Conservation (phyloP, 2,113 vertebrate species). For the Oreochromis spilurus region DNA sequence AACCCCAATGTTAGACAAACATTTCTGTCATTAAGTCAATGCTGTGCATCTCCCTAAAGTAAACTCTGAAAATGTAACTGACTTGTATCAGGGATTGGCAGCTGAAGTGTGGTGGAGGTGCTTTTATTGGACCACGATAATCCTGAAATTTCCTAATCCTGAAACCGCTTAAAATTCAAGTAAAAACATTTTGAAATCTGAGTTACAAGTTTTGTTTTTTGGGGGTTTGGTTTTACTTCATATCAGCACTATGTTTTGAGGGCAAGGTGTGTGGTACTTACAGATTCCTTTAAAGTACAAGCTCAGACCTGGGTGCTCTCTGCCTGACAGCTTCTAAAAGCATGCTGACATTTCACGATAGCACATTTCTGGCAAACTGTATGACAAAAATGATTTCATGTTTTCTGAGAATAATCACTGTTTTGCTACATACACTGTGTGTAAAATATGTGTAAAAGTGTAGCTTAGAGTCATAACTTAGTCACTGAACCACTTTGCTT, state of each 20-base stretch:
- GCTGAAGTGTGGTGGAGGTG: not conserved
- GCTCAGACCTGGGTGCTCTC: constrained; percentile 56
- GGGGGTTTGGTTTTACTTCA: not conserved
- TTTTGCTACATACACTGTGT: not conserved
- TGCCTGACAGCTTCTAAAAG: constrained; percentile 45
- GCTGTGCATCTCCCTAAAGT: not conserved
- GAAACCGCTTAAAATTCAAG: constrained; percentile 6
- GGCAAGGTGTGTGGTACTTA: constrained; percentile 50
- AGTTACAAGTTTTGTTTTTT: not conserved
- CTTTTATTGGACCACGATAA: not conserved
- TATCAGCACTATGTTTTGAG: constrained; percentile 29
- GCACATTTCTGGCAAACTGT: not conserved
- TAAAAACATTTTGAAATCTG: constrained; percentile 26
- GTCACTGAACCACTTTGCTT: not conserved
- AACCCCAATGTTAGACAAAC: not conserved
- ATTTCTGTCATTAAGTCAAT: not conserved
- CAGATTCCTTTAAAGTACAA: constrained; percentile 49
- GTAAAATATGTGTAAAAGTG: not conserved
- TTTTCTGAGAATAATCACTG: not conserved
- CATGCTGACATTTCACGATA: constrained; percentile 8
- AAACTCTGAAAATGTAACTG: not conserved
- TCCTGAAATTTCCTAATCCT: not conserved
- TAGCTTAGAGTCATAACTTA: not conserved
- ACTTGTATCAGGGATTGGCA: not conserved
- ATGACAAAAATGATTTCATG: not conserved